Evolutionary conservation across 2,888 invertebrate genomes (phyloP).

Genomic region (Gasteruption jaculator): DNA sequence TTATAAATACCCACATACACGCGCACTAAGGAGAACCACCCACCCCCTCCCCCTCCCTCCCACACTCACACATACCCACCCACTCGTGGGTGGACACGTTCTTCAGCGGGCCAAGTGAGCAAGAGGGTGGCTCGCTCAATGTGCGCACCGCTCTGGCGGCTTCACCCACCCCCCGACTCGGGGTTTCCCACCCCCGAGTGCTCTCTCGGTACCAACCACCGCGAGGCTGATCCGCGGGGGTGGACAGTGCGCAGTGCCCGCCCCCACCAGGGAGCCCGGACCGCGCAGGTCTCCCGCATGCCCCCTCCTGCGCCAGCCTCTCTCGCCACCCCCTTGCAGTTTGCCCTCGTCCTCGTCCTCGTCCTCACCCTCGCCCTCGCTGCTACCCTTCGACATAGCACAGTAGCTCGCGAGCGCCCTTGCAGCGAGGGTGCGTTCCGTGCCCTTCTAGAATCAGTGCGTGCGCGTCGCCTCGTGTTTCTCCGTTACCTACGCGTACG

Average conservation of each 20-base stretch:
- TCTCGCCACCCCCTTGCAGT: constrained; percentile 22
- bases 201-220: constrained; percentile 3
- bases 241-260: constrained; percentile 51
- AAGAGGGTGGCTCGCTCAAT: no score
- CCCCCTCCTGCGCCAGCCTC: constrained; percentile 27
- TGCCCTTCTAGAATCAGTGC: no score
- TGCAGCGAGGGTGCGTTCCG: constrained; percentile 40
- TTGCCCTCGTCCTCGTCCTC: constrained; percentile 26
- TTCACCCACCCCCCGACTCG: no score
- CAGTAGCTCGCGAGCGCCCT: constrained; percentile 50
- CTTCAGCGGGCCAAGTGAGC: neutral
- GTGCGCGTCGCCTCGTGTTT: constrained; percentile 23
- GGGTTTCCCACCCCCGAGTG: no score
- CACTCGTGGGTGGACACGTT: neutral
- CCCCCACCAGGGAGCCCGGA: constrained; percentile 45
- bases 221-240: constrained; percentile 34
- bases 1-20: no score
- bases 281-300: constrained; percentile 33
- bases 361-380: no score
- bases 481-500: constrained; percentile 3
- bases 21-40: no score
- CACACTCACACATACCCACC: constrained; percentile 6
- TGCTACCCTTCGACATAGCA: constrained; percentile 47
- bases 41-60: no score
- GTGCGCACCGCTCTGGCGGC: no score